These are phyloP conservation scores for Catharus ustulatus DNA, from an alignment of 2,797 vertebrate genomes.

Conservation along the genomic window DNA sequence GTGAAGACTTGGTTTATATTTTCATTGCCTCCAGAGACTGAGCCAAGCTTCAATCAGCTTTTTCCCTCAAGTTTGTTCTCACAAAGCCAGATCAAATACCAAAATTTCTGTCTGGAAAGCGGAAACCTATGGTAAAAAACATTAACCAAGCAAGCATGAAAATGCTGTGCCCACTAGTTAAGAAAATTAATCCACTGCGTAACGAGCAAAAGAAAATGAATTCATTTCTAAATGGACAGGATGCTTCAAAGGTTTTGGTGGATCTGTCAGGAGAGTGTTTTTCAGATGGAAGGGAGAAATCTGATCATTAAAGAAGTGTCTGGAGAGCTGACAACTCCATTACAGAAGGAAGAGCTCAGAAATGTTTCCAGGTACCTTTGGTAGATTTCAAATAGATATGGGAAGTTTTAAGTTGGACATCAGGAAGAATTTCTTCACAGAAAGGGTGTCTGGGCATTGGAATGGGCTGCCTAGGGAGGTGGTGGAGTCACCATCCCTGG, in stretches of 20 bases:
- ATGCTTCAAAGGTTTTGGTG: background rate
- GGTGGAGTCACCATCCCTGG: background rate
- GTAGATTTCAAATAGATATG: background rate
- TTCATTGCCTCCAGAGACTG: background rate
- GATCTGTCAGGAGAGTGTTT: background rate
- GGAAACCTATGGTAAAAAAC: background rate
- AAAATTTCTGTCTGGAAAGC: background rate
- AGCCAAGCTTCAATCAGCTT: background rate
- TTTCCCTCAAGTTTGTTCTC: background rate
- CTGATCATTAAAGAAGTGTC: background rate
- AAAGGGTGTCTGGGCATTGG: background rate
- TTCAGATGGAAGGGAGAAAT: background rate
- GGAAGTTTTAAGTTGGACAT: background rate
- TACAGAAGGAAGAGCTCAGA: background rate
- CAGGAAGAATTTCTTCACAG: background rate
- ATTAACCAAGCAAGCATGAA: background rate
- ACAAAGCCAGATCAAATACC: background rate
- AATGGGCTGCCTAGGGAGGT: background rate
- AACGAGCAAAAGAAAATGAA: background rate
- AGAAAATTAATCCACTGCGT: background rate
- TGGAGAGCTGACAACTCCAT: background rate
- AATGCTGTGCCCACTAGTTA: background rate
- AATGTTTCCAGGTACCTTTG: background rate
- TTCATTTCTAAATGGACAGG: background rate
- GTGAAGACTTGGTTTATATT: background rate